phyloP scores from a whole-genome alignment of 2,113 vertebrate genomes.

The Poeciliopsis turrubarensis region DNA sequence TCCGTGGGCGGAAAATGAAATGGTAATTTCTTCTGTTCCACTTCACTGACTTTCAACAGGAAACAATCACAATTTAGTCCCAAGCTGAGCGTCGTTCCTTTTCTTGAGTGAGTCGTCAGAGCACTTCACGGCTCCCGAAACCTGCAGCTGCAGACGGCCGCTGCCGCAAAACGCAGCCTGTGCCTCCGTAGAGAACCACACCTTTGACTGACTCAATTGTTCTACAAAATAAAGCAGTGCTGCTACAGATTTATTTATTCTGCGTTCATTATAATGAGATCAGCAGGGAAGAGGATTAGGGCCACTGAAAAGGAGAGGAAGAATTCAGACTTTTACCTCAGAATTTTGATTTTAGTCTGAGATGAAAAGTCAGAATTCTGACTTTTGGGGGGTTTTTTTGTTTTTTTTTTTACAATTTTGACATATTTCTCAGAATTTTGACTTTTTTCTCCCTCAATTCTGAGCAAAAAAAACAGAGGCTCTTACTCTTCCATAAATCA shows the following conservation, averaged over 20 bases:
- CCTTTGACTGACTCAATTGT: not conserved
- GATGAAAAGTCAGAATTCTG: no score
- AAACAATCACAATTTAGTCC: constrained; percentile 23
- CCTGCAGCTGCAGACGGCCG: not conserved
- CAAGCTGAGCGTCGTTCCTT: not conserved
- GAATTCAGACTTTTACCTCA: no score
- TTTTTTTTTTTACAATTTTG: no score
- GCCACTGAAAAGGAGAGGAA: no score
- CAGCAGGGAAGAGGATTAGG: not conserved
- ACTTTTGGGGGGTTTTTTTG: no score
- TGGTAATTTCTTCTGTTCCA: constrained; percentile 18
- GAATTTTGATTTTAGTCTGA: no score
- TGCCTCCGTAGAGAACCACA: not conserved
- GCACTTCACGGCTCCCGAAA: not conserved
- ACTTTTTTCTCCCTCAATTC: no score
- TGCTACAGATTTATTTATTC: not conserved
- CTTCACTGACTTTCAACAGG: constrained; percentile 12
- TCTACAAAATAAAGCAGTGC: not conserved
- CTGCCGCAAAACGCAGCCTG: not conserved
- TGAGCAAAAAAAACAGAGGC: no score
- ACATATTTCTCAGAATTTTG: no score
- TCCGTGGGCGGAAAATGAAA: constrained; percentile 14
- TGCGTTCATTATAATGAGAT: not conserved
- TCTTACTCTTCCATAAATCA: not conserved
- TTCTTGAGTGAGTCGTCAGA: constrained; percentile 11